Evolutionary conservation across 2,888 invertebrate genomes (phyloP).

Genomic region (Cheilosia soror): DNA sequence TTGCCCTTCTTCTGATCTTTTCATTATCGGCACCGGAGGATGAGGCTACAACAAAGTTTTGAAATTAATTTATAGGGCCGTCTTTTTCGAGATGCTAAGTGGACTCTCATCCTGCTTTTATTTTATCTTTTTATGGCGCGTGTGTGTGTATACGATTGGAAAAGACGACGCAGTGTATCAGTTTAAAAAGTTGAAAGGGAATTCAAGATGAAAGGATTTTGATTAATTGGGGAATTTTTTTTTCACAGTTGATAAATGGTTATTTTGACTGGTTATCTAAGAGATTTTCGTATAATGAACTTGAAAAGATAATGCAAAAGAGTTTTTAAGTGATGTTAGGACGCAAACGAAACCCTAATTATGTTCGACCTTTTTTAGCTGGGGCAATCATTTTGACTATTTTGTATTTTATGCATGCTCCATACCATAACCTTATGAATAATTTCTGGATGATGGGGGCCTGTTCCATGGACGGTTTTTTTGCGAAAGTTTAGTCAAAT

Average conservation of each 20-base stretch:
- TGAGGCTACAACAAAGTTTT: slow-evolving; percentile 36
- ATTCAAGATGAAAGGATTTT: slow-evolving; percentile 67
- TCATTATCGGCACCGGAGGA: background rate
- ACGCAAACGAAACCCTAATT: background rate
- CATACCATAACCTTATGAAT: too few species aligned
- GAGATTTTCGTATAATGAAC: slow-evolving; percentile 22
- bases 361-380: too few species aligned
- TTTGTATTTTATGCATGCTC: too few species aligned
- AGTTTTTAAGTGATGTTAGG: background rate
- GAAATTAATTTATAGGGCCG: slow-evolving; percentile 54
- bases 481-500: too few species aligned
- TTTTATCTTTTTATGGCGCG: slow-evolving; percentile 29
- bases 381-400: too few species aligned
- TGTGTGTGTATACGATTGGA: background rate
- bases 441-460: too few species aligned
- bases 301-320: slow-evolving; percentile 12
- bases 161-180: slow-evolving; percentile 14
- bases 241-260: slow-evolving; percentile 20
- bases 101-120: slow-evolving; percentile 58
- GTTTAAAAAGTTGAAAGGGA: slow-evolving; percentile 53
- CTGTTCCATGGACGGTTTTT: too few species aligned
- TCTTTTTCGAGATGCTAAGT: slow-evolving; percentile 40
- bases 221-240: slow-evolving; percentile 62
- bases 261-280: slow-evolving; percentile 22
- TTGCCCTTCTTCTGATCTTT: slow-evolving; percentile 21